Evolutionary conservation across 2,888 invertebrate species (phyloP).

Genomic region (Lagria hirta): DNA sequence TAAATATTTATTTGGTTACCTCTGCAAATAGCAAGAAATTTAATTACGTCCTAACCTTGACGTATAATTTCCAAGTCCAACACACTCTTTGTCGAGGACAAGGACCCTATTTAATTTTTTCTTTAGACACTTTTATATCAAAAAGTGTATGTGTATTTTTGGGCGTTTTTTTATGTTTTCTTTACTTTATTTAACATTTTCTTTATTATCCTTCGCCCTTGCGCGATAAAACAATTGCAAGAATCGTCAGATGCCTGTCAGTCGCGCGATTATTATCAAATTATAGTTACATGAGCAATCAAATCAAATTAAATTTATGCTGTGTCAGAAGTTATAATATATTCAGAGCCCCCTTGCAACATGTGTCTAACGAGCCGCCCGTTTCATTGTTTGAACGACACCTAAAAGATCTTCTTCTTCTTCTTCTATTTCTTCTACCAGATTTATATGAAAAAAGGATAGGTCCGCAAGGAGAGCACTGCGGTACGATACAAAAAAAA

Average conservation of each 20-base stretch:
- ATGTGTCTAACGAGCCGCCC: constrained; percentile 47
- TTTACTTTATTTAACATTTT: no score
- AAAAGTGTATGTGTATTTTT: no score
- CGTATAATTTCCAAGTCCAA: constrained; percentile 36
- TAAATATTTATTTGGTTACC: constrained; percentile 37
- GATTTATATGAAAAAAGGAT: no score
- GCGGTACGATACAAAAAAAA: constrained; percentile 25
- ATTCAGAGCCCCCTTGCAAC: constrained; percentile 39
- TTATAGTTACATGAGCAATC: constrained; percentile 49
- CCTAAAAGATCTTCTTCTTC: constrained; percentile 22
- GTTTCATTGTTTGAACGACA: constrained; percentile 41
- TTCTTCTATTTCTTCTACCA: no score
- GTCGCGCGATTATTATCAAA: constrained; percentile 43
- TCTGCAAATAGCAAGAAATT: constrained; percentile 36
- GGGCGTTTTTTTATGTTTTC: no score
- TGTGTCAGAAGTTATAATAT: constrained; percentile 48
- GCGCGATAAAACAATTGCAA: constrained; percentile 37
- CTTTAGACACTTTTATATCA: constrained; percentile 34
- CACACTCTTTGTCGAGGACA: constrained; percentile 36
- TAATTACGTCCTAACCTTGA: constrained; percentile 36
- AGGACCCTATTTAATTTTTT: constrained; percentile 35
- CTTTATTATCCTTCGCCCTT: no score
- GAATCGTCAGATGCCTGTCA: constrained; percentile 38
- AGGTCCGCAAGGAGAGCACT: constrained; percentile 1
- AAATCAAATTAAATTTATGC: constrained; percentile 49